These are phyloP conservation scores for Podocnemis expansa DNA, from an alignment of 2,113 vertebrate genomes.

Conservation along the genomic window DNA sequence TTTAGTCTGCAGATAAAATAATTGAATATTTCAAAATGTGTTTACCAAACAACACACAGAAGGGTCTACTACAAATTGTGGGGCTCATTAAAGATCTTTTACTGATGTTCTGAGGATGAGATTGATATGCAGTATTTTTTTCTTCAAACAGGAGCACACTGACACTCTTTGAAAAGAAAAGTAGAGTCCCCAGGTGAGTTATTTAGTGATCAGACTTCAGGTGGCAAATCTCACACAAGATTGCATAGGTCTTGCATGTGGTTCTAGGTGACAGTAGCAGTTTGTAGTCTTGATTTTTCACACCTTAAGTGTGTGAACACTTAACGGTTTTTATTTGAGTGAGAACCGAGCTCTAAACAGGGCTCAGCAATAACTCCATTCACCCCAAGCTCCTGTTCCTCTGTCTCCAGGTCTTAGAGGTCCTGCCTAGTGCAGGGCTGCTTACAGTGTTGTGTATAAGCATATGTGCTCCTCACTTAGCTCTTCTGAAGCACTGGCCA, in stretches of 20 bases:
- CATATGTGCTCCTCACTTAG: background rate
- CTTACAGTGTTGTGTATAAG: background rate
- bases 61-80: background rate
- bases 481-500: background rate
- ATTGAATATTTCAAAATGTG: background rate
- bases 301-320: background rate
- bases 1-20: background rate
- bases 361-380: background rate
- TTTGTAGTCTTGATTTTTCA: rapidly evolving
- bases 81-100: background rate
- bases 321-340: background rate
- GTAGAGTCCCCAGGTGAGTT: slow-evolving; percentile 88
- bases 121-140: background rate
- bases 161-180: slow-evolving; percentile 82
- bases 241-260: background rate
- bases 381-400: background rate
- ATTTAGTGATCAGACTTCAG: background rate
- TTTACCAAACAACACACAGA: background rate
- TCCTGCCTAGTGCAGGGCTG: background rate
- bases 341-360: background rate
- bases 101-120: background rate
- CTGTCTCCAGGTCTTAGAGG: background rate
- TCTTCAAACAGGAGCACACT: slow-evolving; percentile 83
- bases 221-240: background rate
- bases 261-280: no score